Evolutionary conservation across 2,888 invertebrate species (phyloP), one percentile per base, ranked within the genome.

Genomic region (Aphidius colemani): DNA sequence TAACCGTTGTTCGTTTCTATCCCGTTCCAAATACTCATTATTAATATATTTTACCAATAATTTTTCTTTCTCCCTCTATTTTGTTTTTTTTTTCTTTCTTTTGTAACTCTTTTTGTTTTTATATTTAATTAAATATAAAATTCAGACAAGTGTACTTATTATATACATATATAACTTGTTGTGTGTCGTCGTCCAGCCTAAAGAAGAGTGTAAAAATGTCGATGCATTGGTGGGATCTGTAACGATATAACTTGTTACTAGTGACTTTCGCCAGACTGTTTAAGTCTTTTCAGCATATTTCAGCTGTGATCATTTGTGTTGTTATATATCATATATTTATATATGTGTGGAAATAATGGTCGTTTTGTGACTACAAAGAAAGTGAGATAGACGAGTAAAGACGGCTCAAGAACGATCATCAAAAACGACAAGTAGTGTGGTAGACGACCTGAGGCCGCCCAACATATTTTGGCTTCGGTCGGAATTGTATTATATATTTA

Each of bases 221-320:
- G 86, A 85, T 84, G 85, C 85, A 84, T 84, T 85, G 78, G 79
- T 85, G 79, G 79, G 76, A 75, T 75, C 74, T 71, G 72, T 73
- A 30, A 30, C 30, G 30, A 30, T 30, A 30, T 5, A 30, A 30
- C 75, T 76, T 79, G 74, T 74, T 75, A 75, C 72, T 73, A 79
- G 75, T 75, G 74, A 79, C 73, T 78, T 73, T 75, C 76, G 73
- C 75, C 71, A 71, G 61, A 72, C 70, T 69, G 70, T 72, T 72
- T 72, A 65, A 69, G 69, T 53, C 59, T 69, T 66, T 69, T 66
- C 53, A 61, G 57, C 43, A 60, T 57, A 64, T 64, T 55, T 48
- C 48, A 64, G 46, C 57, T 60, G 53, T 51, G 13, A 18, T 18
- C 13, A 18, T 18, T 59, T 59, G 53, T 39, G 48, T 46, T 63